Conservation (phyloP, 2,113 vertebrate genomes). For the Serinus canaria region DNA sequence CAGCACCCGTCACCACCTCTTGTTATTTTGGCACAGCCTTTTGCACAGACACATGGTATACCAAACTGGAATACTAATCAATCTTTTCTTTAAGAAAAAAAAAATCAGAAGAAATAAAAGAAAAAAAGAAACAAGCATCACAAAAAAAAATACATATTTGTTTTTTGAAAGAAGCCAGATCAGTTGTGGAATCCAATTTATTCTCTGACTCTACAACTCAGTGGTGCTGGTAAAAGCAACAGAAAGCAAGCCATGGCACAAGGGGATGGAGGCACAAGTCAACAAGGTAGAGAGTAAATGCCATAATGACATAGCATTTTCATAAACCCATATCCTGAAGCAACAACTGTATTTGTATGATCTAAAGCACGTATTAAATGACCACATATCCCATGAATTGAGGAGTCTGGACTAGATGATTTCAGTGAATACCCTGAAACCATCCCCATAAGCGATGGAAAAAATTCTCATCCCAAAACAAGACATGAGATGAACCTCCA, state of each 20-base stretch:
- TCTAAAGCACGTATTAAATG: background rate
- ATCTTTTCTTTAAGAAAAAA: background rate
- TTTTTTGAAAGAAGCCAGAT: background rate
- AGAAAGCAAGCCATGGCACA: background rate
- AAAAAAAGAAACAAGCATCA: background rate
- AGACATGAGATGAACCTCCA: background rate
- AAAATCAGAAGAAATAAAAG: background rate
- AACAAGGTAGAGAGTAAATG: background rate
- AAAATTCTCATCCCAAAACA: background rate
- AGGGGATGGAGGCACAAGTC: background rate
- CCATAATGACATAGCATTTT: background rate
- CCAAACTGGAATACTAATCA: background rate
- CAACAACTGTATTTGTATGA: background rate
- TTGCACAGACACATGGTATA: background rate
- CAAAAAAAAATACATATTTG: background rate
- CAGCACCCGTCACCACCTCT: background rate
- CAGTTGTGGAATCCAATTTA: background rate
- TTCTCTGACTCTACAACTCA: background rate
- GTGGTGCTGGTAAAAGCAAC: background rate
- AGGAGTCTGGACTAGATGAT: background rate
- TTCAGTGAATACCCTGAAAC: background rate
- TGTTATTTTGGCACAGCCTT: background rate
- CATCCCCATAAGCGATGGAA: background rate
- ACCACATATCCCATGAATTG: background rate
- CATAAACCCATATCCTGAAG: background rate